These are phyloP conservation scores for Hyperoplus lanceolatus DNA, from an alignment of 2,797 vertebrate species.

Conservation along the genomic window DNA sequence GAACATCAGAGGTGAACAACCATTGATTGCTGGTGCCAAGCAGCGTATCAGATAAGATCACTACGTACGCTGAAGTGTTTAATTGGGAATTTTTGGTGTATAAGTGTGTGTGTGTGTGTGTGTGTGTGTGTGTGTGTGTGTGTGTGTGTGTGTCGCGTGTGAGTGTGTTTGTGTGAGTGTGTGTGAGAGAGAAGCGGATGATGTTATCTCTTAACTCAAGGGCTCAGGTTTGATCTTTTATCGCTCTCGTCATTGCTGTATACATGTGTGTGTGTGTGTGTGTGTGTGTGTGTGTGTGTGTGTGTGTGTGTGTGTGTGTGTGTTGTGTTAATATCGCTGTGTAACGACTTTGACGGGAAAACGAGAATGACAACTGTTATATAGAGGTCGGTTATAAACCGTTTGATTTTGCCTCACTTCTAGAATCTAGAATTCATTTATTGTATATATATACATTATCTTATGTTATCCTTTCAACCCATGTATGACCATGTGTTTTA, in stretches of 20 bases:
- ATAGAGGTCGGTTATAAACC: no score
- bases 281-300: no score
- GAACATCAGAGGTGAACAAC: constrained; percentile 41
- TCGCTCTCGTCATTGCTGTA: background rate
- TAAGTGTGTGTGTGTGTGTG: constrained; percentile 35
- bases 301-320: constrained; percentile 2
- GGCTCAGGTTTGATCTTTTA: constrained; percentile 57
- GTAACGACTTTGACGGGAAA: constrained; percentile 53
- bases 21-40: constrained; percentile 65
- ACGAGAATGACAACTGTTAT: background rate
- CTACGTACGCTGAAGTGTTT: constrained; percentile 65
- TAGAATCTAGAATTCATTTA: no score
- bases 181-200: constrained; percentile 18
- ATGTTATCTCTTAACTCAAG: constrained; percentile 69
- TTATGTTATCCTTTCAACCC: no score
- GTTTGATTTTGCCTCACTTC: no score
- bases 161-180: constrained; percentile 40
- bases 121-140: constrained; percentile 29
- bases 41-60: constrained; percentile 77
- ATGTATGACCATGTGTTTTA: no score
- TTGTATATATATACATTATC: no score
- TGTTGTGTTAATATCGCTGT: no score
- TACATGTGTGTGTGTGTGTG: no score
- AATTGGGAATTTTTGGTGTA: constrained; percentile 66
- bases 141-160: constrained; percentile 13